Conservation (phyloP, 2,113 vertebrate genomes). For the Vidua macroura region DNA sequence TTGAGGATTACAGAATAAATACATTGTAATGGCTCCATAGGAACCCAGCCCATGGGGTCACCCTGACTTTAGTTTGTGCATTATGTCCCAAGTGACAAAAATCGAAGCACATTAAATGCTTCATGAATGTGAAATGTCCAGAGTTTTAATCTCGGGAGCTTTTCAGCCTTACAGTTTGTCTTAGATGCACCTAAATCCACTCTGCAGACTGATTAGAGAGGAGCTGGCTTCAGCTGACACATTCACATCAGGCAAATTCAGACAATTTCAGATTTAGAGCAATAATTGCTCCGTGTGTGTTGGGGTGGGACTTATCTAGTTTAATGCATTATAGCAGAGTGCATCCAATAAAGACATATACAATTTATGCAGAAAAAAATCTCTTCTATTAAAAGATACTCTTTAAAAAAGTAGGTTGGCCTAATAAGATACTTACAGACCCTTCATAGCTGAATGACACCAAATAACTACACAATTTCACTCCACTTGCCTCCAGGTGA, state of each 20-base stretch:
- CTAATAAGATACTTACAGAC: neutral
- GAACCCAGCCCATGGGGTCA: slow-evolving; percentile 23
- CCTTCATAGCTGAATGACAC: neutral
- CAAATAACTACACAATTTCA: neutral
- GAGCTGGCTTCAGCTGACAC: neutral
- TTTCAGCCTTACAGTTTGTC: neutral
- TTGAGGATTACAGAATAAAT: slow-evolving; percentile 52
- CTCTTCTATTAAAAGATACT: neutral
- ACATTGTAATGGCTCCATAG: slow-evolving; percentile 38
- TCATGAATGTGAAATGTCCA: slow-evolving; percentile 31
- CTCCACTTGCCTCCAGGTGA: neutral
- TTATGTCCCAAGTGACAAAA: slow-evolving; percentile 41
- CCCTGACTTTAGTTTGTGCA: slow-evolving; percentile 3
- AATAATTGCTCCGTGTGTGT: neutral
- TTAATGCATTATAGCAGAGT: neutral
- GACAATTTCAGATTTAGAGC: neutral
- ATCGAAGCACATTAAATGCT: slow-evolving; percentile 45
- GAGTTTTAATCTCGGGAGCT: slow-evolving; percentile 12
- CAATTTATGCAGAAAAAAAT: neutral
- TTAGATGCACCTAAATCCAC: neutral
- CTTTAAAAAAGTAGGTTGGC: neutral
- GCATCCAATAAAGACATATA: neutral
- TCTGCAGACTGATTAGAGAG: neutral
- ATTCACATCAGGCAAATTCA: neutral
- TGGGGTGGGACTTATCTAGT: neutral